Evolutionary conservation across 2,888 invertebrate species (phyloP), one percentile per base, ranked within the genome.

Genomic region (Thecocarcelia acutangulata): DNA sequence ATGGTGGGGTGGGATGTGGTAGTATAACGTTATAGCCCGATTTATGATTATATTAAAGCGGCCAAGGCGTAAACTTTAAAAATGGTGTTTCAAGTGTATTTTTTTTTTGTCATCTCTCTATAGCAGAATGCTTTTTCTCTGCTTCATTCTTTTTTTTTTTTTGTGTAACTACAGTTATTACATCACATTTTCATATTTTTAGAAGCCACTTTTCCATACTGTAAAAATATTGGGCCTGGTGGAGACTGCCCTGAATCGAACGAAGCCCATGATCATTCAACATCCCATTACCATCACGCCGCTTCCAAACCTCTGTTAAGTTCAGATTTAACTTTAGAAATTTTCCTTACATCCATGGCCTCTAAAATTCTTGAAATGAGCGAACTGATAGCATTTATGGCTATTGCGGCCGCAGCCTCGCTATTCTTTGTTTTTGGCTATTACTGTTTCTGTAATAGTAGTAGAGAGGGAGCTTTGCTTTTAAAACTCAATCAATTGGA

Each of bases 371-470:
- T 91, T 46, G 90, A 91, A 33, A 85, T 88, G 58, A 92, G 92
- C 83, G 91, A 93, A 17, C 85, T 93, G 2, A 86, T 94, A 13
- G 92, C 93, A 1, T 94, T 93, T 88, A 91, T 94, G 40, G 87
- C 92, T 13, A 92, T 95, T 59, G 94, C 95, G n/a, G 94, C 95
- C 3, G 90, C 93, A n/a, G 93, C 95, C 0, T 93, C 95, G 0
- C 91, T 96, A 8, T 89, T 95, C 63, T 96, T 96, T 87, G 93
- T 94, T 17, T 92, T 96, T 78, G 95, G 95, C 21, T 95, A 95
- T 90, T 94, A 96, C 89, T 94, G 94, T 85, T 93, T 96, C 82
- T 96, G 96, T 90, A 95, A 94, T 87, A 93, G 92, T 86, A 93
- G 94, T 83, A 93, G 94, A 86, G 96, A 96, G 87, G 92, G 93